Conservation (phyloP, 2,797 vertebrate species). For the Enteromius paludinosus region DNA sequence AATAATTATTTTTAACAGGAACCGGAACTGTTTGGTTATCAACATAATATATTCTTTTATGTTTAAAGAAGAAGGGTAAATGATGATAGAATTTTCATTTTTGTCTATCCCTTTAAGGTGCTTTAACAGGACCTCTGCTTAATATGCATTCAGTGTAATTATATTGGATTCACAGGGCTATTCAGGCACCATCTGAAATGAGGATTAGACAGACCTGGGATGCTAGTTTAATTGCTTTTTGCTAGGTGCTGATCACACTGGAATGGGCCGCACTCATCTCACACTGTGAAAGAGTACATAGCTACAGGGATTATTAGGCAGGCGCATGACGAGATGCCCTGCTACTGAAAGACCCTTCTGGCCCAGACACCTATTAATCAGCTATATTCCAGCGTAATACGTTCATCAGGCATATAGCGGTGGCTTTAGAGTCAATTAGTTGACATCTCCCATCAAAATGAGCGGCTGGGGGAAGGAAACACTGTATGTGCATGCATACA, state of each 20-base stretch:
- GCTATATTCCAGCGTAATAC: conserved; percentile 85
- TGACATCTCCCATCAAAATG: conserved; percentile 86
- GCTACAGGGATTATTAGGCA: conserved; percentile 89
- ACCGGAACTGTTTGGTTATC: neutral
- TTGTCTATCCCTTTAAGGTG: neutral
- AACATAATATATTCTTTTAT: neutral
- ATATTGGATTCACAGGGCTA: conserved; percentile 89
- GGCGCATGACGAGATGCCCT: conserved; percentile 88
- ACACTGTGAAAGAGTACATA: conserved; percentile 84
- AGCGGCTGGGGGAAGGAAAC: conserved; percentile 46
- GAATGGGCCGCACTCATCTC: conserved; percentile 82
- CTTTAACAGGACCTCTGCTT: conserved; percentile 71
- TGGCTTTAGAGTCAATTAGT: conserved; percentile 92
- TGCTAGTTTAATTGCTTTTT: conserved; percentile 93
- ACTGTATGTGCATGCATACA: conserved; percentile 22
- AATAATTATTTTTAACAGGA: neutral
- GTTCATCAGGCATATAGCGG: conserved; percentile 87
- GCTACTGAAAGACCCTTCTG: conserved; percentile 84
- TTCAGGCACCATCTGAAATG: conserved; percentile 89
- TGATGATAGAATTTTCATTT: neutral
- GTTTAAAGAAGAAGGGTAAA: neutral
- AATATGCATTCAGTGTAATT: conserved; percentile 91
- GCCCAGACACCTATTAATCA: conserved; percentile 51
- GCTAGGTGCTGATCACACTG: conserved; percentile 88
- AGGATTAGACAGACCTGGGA: conserved; percentile 89